phyloP scores from a whole-genome alignment of 2,888 invertebrate species.

The Fabriciana adippe region DNA sequence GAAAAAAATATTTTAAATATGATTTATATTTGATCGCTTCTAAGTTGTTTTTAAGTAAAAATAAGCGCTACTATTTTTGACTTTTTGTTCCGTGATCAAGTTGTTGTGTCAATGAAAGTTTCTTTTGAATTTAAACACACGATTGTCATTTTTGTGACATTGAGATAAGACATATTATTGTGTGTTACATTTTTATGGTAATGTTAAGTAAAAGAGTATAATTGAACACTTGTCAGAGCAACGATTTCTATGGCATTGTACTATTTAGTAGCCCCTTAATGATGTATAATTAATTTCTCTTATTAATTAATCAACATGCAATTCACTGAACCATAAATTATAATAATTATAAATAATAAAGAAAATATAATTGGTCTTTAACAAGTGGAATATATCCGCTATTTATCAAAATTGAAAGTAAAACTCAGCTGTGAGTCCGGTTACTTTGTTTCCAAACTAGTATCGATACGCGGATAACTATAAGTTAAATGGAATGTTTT shows the following conservation, averaged over 20 bases:
- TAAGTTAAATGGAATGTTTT: no score
- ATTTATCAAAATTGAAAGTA: neutral
- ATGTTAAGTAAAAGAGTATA: no score
- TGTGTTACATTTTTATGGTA: no score
- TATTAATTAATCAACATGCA: neutral
- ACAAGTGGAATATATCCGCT: no score
- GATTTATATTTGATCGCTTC: neutral
- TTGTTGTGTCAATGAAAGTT: no score
- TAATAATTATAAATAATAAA: neutral
- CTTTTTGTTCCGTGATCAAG: neutral
- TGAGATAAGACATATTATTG: no score
- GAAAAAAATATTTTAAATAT: constrained; percentile 36
- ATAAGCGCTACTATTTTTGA: neutral
- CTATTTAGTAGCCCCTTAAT: constrained; percentile 1
- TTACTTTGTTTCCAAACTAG: neutral
- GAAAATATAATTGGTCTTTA: no score
- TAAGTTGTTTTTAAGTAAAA: neutral
- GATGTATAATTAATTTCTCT: neutral
- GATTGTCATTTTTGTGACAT: no score
- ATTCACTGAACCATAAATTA: neutral
- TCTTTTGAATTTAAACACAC: no score
- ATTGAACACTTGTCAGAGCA: neutral
- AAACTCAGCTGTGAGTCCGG: neutral
- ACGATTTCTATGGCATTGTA: constrained; percentile 12
- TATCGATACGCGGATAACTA: neutral